Evolutionary conservation across 1,140 invertebrate genomes (phyloP).

Genomic region (Chymomyza costata): DNA sequence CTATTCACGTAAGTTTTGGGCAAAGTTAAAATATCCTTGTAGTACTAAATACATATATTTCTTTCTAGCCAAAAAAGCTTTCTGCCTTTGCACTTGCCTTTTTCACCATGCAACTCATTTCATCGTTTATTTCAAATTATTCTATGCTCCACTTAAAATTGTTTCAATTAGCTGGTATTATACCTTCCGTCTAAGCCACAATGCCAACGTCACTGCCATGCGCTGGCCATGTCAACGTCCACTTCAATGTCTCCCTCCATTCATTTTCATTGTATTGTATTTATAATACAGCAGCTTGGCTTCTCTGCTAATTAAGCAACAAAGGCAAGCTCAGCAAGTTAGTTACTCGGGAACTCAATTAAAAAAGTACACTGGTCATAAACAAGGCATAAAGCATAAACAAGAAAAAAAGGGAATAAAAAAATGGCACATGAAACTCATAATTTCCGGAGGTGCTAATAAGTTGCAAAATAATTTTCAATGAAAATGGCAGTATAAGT

Average conservation of each 20-base stretch:
- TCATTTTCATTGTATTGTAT: conserved; percentile 1
- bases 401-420: conserved; percentile 3
- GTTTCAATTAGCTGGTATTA: conserved; percentile 55
- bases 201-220: conserved; percentile 13
- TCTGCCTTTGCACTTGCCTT: no score
- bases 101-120: no score
- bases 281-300: not conserved
- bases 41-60: no score
- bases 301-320: conserved; percentile 57
- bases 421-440: conserved; percentile 47
- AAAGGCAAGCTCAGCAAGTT: conserved; percentile 48
- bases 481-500: conserved; percentile 40
- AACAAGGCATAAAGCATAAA: conserved; percentile 62
- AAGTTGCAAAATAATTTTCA: conserved; percentile 71
- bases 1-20: no score
- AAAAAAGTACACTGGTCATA: conserved; percentile 42
- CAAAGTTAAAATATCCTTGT: no score
- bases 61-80: no score
- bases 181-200: conserved; percentile 17
- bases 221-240: conserved; percentile 12
- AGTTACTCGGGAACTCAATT: conserved; percentile 62
- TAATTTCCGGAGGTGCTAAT: conserved; percentile 72
- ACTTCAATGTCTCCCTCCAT: conserved; percentile 1
- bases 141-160: conserved; percentile 23
- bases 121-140: no score